Conservation (phyloP, 2,888 invertebrate genomes). For the Melieria picta region DNA sequence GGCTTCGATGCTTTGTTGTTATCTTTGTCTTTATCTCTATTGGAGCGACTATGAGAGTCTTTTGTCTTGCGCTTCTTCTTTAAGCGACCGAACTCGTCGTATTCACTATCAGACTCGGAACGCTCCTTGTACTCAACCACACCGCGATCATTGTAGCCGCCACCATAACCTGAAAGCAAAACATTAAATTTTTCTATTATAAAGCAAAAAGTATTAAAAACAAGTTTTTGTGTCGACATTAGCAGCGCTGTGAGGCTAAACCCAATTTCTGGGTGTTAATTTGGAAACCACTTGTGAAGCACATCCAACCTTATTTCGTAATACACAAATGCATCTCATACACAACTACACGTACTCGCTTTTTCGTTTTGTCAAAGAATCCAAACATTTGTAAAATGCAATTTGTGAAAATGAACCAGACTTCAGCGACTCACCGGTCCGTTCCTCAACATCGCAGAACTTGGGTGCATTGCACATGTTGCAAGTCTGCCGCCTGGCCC, state of each 20-base stretch:
- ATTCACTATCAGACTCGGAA: constrained; percentile 92
- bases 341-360: neutral
- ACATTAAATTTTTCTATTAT: neutral
- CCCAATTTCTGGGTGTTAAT: no score
- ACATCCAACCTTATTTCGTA: neutral
- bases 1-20: constrained; percentile 30
- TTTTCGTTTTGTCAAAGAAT: neutral
- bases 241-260: no score
- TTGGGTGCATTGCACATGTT: constrained; percentile 99
- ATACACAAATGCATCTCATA: neutral
- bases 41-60: constrained; percentile 12
- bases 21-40: constrained; percentile 45
- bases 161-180: constrained; percentile 74
- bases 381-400: neutral
- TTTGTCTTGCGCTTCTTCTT: constrained; percentile 69
- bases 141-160: constrained; percentile 95
- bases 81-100: constrained; percentile 88
- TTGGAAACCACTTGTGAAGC: no score
- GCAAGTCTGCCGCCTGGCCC: constrained; percentile 90
- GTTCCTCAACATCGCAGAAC: constrained; percentile 89
- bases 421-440: constrained; percentile 68
- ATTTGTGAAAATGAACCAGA: neutral
- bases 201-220: neutral
- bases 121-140: constrained; percentile 94
- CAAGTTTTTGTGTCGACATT: neutral